Base-by-base conservation (phyloP, 2,888 invertebrate genomes). In the Aporophyla nigra region DNA sequence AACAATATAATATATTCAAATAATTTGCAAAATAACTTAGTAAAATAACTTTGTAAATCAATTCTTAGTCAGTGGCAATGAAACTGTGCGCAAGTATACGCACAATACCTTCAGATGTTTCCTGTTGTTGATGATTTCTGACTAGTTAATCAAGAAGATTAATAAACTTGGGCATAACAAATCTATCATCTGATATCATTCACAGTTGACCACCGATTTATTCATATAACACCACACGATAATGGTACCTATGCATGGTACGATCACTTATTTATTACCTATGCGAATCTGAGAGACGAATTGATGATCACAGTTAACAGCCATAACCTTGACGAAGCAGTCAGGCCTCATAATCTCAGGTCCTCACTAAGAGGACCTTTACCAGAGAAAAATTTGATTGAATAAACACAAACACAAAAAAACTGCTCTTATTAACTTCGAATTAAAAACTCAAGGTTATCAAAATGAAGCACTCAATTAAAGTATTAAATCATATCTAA, bases 401-500 rank as follows among this genome's bases (percentile, higher is more conserved):
- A 14, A 75, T 24, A 14, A 27, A 24, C 58, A 59, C 19, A 65
- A 54, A 40, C 27, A 40, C n/a, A 40, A n/a, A 5, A 61, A 49
- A 54, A 43, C 14, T 43, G 7, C 1, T 43, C 24, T 53, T 56
- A 54, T 27, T 49, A 14, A 16, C 1, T 63, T 56, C 9, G 5
- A 67, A 58, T n/a, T 51, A 61, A 68, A 49, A 61, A 43, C 16
- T 21, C 58, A 75, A 62, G 61, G 40, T 62, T 46, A 7, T 14
- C 6, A 53, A 65, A 70, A 56, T n/a, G 0, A 14, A 5, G 14
- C 24, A 27, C 14, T 40, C 0, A 27, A 59, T 59, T 0, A 24
- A 27, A 14, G 12, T n/a, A 51, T 43, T n/a, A 74, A 53, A 83
- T 51, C n/a, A 67, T 70, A 62, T 58, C 4, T 19, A 40, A 53